These are phyloP conservation scores for Laterallus jamaicensis DNA, from an alignment of 2,113 vertebrate species.

Conservation along the genomic window DNA sequence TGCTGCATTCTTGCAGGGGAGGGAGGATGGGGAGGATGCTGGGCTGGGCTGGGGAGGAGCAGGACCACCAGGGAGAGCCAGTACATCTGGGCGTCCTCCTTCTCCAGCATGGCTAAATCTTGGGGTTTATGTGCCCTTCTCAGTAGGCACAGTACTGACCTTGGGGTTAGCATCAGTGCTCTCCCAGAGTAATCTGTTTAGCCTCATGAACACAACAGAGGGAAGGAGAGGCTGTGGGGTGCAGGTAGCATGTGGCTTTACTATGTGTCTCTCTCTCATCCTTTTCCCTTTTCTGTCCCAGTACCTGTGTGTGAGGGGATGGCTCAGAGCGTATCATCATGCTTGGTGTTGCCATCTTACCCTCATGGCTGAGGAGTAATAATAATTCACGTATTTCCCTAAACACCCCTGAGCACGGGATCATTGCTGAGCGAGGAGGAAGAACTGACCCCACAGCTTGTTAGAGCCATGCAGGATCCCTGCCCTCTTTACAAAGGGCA, in stretches of 20 bases:
- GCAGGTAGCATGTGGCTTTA: not conserved
- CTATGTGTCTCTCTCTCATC: not conserved
- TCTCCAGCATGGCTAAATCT: not conserved
- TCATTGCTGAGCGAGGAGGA: not conserved
- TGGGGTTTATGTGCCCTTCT: not conserved
- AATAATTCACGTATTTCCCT: not conserved
- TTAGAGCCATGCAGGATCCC: not conserved
- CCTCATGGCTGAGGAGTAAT: not conserved
- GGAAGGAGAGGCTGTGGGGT: not conserved
- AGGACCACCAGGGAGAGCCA: not conserved
- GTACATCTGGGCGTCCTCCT: not conserved
- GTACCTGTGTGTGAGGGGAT: not conserved
- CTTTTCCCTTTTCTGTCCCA: not conserved
- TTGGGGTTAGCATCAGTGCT: not conserved
- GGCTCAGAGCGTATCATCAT: accelerated
- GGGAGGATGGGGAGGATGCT: not conserved
- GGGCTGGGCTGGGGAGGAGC: not conserved
- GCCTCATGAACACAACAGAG: not conserved
- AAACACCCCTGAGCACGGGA: not conserved
- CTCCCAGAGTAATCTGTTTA: not conserved
- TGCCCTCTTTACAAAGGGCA: not conserved
- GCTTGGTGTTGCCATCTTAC: not conserved
- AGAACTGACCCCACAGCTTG: not conserved
- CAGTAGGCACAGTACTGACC: not conserved
- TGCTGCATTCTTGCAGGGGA: slow-evolving; percentile 74